Conservation (phyloP, 2,888 invertebrate genomes). For the Apotomis turbidana region DNA sequence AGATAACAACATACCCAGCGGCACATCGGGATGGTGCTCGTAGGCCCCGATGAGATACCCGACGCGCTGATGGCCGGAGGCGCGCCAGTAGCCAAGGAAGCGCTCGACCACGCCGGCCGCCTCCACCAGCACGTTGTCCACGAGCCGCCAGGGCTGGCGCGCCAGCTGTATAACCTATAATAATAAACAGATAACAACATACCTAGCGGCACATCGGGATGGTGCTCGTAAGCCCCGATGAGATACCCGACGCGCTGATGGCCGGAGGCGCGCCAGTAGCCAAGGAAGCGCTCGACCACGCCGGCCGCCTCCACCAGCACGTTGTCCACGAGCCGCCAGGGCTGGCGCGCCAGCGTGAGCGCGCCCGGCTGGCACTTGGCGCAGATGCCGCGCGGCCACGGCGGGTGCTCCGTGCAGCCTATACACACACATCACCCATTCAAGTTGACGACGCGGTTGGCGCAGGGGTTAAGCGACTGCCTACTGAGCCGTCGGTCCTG, state of each 20-base stretch:
- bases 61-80: slow-evolving; percentile 95
- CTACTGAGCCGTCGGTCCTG: too few species aligned
- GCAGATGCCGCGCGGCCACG: slow-evolving; percentile 99
- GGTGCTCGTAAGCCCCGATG: slow-evolving; percentile 96
- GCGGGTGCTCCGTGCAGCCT: slow-evolving; percentile 97
- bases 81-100: slow-evolving; percentile 98
- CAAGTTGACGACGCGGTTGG: too few species aligned
- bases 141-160: slow-evolving; percentile 96
- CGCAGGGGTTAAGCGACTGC: too few species aligned
- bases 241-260: slow-evolving; percentile 97
- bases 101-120: slow-evolving; percentile 97
- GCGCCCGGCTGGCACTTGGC: slow-evolving; percentile 99
- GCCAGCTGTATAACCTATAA: slow-evolving; percentile 80
- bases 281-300: slow-evolving; percentile 97
- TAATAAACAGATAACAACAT: slow-evolving; percentile 36
- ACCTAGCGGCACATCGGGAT: slow-evolving; percentile 95
- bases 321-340: slow-evolving; percentile 98
- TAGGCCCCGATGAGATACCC: slow-evolving; percentile 97
- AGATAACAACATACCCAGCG: slow-evolving; percentile 84
- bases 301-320: slow-evolving; percentile 97
- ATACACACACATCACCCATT: slow-evolving; percentile 1
- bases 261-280: slow-evolving; percentile 97
- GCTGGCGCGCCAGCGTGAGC: slow-evolving; percentile 96
- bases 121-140: slow-evolving; percentile 98
- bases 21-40: slow-evolving; percentile 96